phyloP scores from a whole-genome alignment of 2,113 vertebrate species.

The Sturnus vulgaris region DNA sequence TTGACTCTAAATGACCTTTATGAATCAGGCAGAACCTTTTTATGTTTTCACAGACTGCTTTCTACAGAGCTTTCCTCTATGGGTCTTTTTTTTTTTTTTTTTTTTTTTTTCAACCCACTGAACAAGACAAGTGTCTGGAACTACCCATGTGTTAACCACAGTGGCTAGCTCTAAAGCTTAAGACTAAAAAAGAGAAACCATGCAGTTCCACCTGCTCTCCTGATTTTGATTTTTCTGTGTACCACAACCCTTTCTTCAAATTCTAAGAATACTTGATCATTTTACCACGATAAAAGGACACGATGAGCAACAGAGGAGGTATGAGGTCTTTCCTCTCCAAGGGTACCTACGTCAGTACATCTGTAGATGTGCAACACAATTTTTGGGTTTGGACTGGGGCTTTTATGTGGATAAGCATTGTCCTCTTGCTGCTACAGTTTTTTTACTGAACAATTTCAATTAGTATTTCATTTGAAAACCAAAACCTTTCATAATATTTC shows the following conservation, averaged over 20 bases:
- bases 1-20: constrained; percentile 7
- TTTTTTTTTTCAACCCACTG: not conserved
- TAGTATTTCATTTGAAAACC: not conserved
- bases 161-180: not conserved
- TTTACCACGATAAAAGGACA: not conserved
- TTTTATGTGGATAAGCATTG: not conserved
- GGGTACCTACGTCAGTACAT: accelerated
- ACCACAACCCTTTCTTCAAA: not conserved
- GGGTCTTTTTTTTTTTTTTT: not conserved
- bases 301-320: not conserved
- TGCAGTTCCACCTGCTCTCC: not conserved
- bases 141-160: not conserved
- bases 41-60: not conserved
- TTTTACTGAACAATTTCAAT: not conserved
- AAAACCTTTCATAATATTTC: not conserved
- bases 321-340: not conserved
- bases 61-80: not conserved
- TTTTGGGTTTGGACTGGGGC: accelerated
- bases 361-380: not conserved
- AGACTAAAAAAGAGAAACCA: not conserved
- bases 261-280: not conserved
- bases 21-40: constrained; percentile 13
- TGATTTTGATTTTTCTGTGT: not conserved
- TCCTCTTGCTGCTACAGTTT: not conserved
- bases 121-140: not conserved